A percentile compares a stretch with the other conserved stretches of the same genome.
Conservation (phyloP, 2,888 invertebrate genomes). For the Zygothrica quintamaculata region DNA sequence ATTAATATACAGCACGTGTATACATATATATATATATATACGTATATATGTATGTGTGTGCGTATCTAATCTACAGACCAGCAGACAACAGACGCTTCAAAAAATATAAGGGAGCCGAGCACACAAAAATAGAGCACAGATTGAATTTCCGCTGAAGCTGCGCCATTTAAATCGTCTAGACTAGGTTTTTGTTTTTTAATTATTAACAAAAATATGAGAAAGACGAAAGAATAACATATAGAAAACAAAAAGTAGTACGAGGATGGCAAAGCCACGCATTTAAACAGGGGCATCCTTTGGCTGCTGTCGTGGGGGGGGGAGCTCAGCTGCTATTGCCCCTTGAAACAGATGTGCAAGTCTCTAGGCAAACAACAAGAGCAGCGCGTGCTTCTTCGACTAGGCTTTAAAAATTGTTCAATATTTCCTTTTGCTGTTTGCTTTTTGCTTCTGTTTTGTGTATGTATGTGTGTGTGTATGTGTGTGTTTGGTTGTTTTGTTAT, state of each 20-base stretch:
- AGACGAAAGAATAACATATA: constrained; percentile 14
- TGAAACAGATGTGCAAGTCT: constrained; percentile 59
- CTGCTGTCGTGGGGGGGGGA: constrained; percentile 33
- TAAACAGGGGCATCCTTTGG: constrained; percentile 50
- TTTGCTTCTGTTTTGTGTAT: constrained; percentile 17
- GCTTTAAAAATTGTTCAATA: constrained; percentile 59
- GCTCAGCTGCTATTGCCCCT: constrained; percentile 44
- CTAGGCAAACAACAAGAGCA: constrained; percentile 22
- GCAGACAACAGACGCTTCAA: constrained; percentile 34
- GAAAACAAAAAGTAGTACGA: constrained; percentile 30
- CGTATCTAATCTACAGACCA: background rate
- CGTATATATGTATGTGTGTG: constrained; percentile 6
- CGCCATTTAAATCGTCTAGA: constrained; percentile 71
- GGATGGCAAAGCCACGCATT: constrained; percentile 53
- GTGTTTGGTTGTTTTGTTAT: constrained; percentile 38
- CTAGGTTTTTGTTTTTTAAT: constrained; percentile 68
- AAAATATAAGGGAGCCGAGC: constrained; percentile 29
- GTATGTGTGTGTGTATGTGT: constrained; percentile 27
- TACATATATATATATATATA: background rate
- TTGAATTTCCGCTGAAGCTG: constrained; percentile 73
- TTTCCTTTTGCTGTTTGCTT: constrained; percentile 15
- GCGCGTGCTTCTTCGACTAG: constrained; percentile 71
- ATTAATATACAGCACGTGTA: constrained; percentile 42
- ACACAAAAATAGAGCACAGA: constrained; percentile 73
- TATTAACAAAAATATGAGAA: constrained; percentile 54